Conservation (phyloP, 2,113 vertebrate genomes). For the Siphamia tubifer region DNA sequence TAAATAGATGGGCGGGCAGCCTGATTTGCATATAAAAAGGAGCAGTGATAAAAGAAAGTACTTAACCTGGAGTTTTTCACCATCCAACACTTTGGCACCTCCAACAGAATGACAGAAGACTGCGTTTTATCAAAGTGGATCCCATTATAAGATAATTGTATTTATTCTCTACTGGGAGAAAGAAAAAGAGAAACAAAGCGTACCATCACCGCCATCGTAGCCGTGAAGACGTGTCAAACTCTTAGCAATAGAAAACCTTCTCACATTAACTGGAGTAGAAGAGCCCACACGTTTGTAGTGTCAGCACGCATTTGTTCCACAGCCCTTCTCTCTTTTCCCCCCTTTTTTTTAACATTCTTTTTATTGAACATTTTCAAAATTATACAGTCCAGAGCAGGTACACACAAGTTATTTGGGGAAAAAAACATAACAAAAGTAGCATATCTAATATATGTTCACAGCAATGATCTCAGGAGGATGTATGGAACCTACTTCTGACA, state of each 20-base stretch:
- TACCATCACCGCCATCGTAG: neutral
- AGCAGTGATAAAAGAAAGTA: constrained; percentile 75
- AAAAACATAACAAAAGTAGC: no score
- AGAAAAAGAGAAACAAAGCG: constrained; percentile 52
- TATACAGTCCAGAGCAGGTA: no score
- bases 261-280: constrained; percentile 13
- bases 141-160: constrained; percentile 77
- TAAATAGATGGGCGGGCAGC: constrained; percentile 75
- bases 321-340: constrained; percentile 15
- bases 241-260: constrained; percentile 28
- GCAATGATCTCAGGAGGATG: no score
- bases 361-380: no score
- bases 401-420: no score
- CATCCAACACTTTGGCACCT: constrained; percentile 70
- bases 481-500: no score
- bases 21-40: constrained; percentile 82
- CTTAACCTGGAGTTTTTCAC: constrained; percentile 77
- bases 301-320: constrained; percentile 47
- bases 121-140: constrained; percentile 72
- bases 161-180: constrained; percentile 68
- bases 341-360: no score
- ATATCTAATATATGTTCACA: no score
- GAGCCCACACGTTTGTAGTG: constrained; percentile 43
- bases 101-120: constrained; percentile 74
- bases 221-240: constrained; percentile 38